Percentiles rank a stretch among this genome's conserved stretches.
phyloP scores from a whole-genome alignment of 2,113 vertebrate species.

The Siniperca knerii region DNA sequence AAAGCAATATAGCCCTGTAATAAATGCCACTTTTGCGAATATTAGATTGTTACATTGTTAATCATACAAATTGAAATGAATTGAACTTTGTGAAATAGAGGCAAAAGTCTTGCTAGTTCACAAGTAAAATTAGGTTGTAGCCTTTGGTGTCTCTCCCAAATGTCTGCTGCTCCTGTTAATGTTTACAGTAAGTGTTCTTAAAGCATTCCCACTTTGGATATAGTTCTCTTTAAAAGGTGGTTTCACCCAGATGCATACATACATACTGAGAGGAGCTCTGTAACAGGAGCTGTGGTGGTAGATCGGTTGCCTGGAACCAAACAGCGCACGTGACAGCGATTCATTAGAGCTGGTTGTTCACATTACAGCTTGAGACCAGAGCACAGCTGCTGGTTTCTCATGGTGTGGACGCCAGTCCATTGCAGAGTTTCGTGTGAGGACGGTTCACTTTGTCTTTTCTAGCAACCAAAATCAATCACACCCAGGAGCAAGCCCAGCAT shows the following conservation, averaged over 20 bases:
- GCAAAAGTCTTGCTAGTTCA: too few relatives aligned
- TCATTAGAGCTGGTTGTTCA: conserved; percentile 62
- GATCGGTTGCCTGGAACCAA: conserved; percentile 60
- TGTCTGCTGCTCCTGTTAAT: background rate
- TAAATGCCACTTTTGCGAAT: background rate
- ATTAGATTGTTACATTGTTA: background rate
- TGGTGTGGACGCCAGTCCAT: conserved; percentile 33
- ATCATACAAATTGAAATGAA: background rate
- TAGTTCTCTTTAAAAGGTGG: background rate
- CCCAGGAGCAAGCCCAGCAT: conserved; percentile 42
- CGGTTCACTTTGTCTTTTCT: conserved; percentile 54
- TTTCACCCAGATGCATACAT: background rate
- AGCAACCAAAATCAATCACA: conserved; percentile 62
- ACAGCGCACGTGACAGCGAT: conserved; percentile 46
- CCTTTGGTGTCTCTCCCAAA: too few relatives aligned
- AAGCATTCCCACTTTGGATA: background rate
- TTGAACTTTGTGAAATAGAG: background rate
- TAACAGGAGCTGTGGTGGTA: conserved; percentile 34
- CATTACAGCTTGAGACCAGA: conserved; percentile 59
- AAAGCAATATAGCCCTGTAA: background rate
- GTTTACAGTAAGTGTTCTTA: background rate
- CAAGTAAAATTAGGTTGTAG: background rate
- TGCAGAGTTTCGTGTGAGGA: conserved; percentile 46
- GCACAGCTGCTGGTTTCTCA: conserved; percentile 61
- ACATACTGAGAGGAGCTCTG: conserved; percentile 24